phyloP scores from a whole-genome alignment of 2,888 invertebrate genomes.

The Cataglyphis rosenhaueri region DNA sequence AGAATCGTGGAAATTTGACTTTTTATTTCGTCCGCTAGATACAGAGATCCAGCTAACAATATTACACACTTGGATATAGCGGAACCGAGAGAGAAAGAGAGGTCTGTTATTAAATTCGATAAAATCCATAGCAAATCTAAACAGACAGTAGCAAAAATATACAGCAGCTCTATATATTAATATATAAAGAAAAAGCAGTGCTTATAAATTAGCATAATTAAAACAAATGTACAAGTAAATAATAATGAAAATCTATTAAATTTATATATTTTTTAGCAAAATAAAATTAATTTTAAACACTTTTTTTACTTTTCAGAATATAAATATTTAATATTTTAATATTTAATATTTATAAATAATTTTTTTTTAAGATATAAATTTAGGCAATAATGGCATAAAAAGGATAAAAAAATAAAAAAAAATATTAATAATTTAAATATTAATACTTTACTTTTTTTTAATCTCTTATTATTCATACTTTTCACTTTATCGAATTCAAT shows the following conservation, averaged over 20 bases:
- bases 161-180: background rate
- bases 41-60: slow-evolving; percentile 18
- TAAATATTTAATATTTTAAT: background rate
- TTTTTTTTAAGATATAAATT: background rate
- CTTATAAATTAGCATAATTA: background rate
- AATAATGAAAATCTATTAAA: background rate
- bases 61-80: background rate
- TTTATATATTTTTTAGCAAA: background rate
- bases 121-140: background rate
- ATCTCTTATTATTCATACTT: background rate
- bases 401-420: background rate
- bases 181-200: background rate
- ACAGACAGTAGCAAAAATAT: background rate
- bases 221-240: background rate
- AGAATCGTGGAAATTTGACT: background rate
- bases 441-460: background rate
- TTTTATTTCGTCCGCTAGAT: slow-evolving; percentile 2
- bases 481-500: background rate
- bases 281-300: background rate
- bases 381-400: background rate
- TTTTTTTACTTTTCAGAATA: background rate
- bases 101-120: background rate
- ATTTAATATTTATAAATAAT: background rate
- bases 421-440: too few species aligned
- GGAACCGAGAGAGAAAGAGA: background rate